Percentiles rank a stretch among this genome's conserved stretches.
These are phyloP conservation scores for Sylvilagus bachmani DNA, from an alignment of 2,113 vertebrate species.

Conservation along the genomic window DNA sequence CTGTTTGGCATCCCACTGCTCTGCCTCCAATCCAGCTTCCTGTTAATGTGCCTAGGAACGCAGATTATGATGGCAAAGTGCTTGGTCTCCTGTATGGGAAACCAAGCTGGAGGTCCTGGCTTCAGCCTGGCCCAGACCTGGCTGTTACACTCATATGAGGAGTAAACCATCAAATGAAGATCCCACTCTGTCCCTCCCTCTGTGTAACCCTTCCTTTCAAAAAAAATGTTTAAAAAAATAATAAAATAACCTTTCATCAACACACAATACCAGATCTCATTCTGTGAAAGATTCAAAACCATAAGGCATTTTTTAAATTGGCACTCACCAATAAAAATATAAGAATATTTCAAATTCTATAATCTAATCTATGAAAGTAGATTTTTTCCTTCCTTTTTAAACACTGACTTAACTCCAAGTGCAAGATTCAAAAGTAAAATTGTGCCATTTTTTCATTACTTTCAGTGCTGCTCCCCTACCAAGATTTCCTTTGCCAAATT, in stretches of 20 bases:
- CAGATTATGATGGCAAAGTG: too few relatives aligned
- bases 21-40: too few relatives aligned
- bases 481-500: slow-evolving; percentile 53
- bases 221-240: too few relatives aligned
- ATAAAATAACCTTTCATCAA: not conserved
- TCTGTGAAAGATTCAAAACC: slow-evolving; percentile 7
- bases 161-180: too few relatives aligned
- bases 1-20: too few relatives aligned
- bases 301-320: not conserved
- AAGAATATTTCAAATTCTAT: not conserved
- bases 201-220: not conserved
- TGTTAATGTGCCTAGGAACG: too few relatives aligned
- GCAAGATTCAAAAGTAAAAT: not conserved
- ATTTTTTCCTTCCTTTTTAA: not conserved
- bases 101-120: too few relatives aligned
- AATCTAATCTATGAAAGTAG: not conserved
- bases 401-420: not conserved
- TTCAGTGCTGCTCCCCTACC: not conserved
- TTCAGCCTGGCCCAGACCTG: too few relatives aligned
- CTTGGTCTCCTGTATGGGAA: too few relatives aligned
- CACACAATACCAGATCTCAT: not conserved
- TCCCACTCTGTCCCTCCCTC: too few relatives aligned
- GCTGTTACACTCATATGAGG: too few relatives aligned
- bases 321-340: not conserved
- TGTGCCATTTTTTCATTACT: slow-evolving; percentile 1